Percentiles rank a stretch among this genome's conserved stretches.
Evolutionary conservation across 2,888 invertebrate species (phyloP).

Genomic region (Folsomia candida): DNA sequence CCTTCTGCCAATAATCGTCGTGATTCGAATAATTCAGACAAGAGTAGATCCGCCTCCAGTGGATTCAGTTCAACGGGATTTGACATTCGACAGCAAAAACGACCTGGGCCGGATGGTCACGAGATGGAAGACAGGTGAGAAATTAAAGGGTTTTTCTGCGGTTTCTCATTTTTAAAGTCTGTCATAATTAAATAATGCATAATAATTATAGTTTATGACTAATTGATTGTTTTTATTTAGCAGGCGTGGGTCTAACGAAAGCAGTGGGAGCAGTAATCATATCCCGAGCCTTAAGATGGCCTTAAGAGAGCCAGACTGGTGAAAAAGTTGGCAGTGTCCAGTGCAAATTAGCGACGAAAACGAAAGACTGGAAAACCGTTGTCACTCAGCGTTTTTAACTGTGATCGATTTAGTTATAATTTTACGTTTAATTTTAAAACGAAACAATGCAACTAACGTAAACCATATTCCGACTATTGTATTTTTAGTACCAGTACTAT

Average conservation of each 20-base stretch:
- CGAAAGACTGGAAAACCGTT: constrained; percentile 17
- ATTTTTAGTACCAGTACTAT: background rate
- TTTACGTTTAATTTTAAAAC: background rate
- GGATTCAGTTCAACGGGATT: constrained; percentile 39
- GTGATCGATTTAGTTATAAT: constrained; percentile 7
- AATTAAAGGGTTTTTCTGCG: background rate
- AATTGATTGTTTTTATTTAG: too few relatives aligned
- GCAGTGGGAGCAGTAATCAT: constrained; percentile 25
- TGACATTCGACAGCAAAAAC: constrained; percentile 36
- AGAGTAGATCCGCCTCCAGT: constrained; percentile 33
- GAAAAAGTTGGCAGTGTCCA: constrained; percentile 3
- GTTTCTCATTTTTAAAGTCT: background rate
- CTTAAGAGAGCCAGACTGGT: constrained; percentile 17
- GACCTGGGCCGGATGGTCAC: constrained; percentile 43
- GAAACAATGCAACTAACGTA: constrained; percentile 32
- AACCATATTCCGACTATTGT: background rate
- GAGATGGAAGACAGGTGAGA: constrained; percentile 39
- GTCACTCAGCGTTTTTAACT: constrained; percentile 19
- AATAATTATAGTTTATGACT: background rate
- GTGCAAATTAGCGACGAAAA: constrained; percentile 11
- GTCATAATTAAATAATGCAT: background rate
- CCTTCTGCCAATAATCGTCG: constrained; percentile 26
- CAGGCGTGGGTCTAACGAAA: constrained; percentile 40
- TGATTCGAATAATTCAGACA: constrained; percentile 42
- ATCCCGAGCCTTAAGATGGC: constrained; percentile 12